Percentiles rank a stretch among this genome's conserved stretches.
Evolutionary conservation across 1,140 invertebrate genomes (phyloP).

Genomic region (Lordiphosa collinella): DNA sequence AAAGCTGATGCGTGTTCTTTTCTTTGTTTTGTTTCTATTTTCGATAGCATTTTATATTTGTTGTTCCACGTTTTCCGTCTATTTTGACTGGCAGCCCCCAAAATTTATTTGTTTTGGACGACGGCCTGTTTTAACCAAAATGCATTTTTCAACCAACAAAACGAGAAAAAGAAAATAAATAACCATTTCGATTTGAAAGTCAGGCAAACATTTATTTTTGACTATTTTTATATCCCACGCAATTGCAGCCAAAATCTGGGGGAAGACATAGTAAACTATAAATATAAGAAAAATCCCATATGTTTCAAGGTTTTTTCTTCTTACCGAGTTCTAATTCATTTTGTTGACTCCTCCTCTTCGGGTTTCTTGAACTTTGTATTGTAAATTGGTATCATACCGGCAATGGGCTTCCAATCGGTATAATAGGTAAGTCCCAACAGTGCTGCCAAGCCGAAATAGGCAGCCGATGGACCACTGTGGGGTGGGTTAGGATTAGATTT

Average conservation of each 20-base stretch:
- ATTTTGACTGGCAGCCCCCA: constrained; percentile 40
- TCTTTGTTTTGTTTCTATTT: constrained; percentile 31
- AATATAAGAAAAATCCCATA: too few relatives aligned
- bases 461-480: constrained; percentile 41
- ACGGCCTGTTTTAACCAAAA: constrained; percentile 40
- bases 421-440: constrained; percentile 34
- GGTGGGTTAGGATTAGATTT: background rate
- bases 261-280: too few relatives aligned
- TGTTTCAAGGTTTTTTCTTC: constrained; percentile 2
- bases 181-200: constrained; percentile 8
- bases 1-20: constrained; percentile 5
- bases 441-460: constrained; percentile 35
- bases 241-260: too few relatives aligned
- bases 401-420: constrained; percentile 51
- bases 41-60: constrained; percentile 28
- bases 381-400: constrained; percentile 51
- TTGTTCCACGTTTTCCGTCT: constrained; percentile 9
- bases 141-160: constrained; percentile 28
- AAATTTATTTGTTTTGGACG: constrained; percentile 49
- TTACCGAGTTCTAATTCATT: background rate
- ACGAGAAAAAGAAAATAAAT: constrained; percentile 7
- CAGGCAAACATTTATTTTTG: constrained; percentile 21
- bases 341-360: constrained; percentile 17
- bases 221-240: constrained; percentile 8
- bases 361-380: constrained; percentile 52